A percentile compares a stretch with the other conserved stretches of the same genome.
These are phyloP conservation scores for Chrysotoxum bicinctum DNA, from an alignment of 2,888 invertebrate genomes.

Conservation along the genomic window DNA sequence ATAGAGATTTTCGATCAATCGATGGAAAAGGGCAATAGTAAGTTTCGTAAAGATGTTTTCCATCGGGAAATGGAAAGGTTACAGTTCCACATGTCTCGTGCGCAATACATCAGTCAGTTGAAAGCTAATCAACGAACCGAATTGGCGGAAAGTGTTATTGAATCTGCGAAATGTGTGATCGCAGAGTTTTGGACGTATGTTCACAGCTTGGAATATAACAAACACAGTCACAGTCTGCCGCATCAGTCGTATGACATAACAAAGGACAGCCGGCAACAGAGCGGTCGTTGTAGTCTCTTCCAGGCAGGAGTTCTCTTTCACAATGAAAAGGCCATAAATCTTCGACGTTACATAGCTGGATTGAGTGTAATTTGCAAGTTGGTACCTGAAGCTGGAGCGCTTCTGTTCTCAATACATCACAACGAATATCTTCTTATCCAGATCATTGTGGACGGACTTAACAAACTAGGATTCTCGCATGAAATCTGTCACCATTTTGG, in stretches of 20 bases:
- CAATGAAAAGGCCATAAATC: constrained; percentile 76
- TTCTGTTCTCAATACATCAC: constrained; percentile 74
- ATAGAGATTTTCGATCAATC: constrained; percentile 74
- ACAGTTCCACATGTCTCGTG: constrained; percentile 76
- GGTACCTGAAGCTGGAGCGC: constrained; percentile 63
- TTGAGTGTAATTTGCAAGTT: constrained; percentile 76
- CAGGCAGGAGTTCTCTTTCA: constrained; percentile 75
- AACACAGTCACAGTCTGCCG: constrained; percentile 76
- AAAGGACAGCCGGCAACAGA: constrained; percentile 48
- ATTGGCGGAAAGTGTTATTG: constrained; percentile 56
- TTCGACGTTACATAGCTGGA: constrained; percentile 78
- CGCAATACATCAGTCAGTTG: constrained; percentile 68
- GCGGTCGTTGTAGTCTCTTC: constrained; percentile 60
- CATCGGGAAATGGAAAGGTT: constrained; percentile 77
- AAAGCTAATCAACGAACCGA: constrained; percentile 10
- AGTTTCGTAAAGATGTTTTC: constrained; percentile 74
- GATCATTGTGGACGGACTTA: constrained; percentile 76
- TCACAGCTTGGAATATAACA: constrained; percentile 77
- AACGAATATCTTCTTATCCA: constrained; percentile 76
- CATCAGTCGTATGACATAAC: constrained; percentile 75
- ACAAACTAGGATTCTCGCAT: constrained; percentile 77
- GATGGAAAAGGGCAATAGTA: constrained; percentile 63
- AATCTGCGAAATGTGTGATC: constrained; percentile 76
- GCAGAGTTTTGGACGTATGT: constrained; percentile 78
- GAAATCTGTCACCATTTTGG: constrained; percentile 78